These are phyloP conservation scores for Danio choprae DNA, from an alignment of 2,797 vertebrate species.

Conservation along the genomic window DNA sequence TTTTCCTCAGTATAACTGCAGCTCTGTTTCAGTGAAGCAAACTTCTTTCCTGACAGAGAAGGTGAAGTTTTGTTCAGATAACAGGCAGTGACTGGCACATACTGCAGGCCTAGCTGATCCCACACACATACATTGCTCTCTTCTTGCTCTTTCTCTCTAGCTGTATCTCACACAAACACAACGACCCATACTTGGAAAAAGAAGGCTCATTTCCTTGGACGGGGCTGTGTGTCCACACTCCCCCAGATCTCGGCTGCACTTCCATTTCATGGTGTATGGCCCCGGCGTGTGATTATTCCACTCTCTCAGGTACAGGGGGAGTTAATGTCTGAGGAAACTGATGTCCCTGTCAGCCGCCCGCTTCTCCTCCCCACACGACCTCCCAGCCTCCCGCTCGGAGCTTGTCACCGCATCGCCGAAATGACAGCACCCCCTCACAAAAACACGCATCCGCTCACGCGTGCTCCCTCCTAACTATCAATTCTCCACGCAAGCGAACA, in stretches of 20 bases:
- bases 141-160: background rate
- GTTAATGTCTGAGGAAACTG: conserved; percentile 92
- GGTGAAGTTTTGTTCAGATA: background rate
- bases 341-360: conserved; percentile 88
- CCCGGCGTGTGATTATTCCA: conserved; percentile 84
- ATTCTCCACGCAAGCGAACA: conserved; percentile 75
- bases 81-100: background rate
- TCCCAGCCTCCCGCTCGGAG: conserved; percentile 56
- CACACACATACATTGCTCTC: background rate
- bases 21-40: background rate
- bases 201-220: conserved; percentile 88
- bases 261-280: conserved; percentile 89
- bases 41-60: conserved; percentile 10
- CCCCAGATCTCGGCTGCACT: conserved; percentile 83
- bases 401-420: conserved; percentile 88
- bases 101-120: background rate
- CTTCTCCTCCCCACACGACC: conserved; percentile 77
- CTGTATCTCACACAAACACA: conserved; percentile 33
- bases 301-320: conserved; percentile 87
- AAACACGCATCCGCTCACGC: conserved; percentile 35
- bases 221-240: conserved; percentile 82
- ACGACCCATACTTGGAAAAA: conserved; percentile 65
- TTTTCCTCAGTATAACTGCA: background rate
- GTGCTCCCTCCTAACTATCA: conserved; percentile 55
- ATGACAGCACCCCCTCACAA: conserved; percentile 59